These are phyloP conservation scores for Vanessa atalanta DNA, from an alignment of 1,140 invertebrate species.

Conservation along the genomic window DNA sequence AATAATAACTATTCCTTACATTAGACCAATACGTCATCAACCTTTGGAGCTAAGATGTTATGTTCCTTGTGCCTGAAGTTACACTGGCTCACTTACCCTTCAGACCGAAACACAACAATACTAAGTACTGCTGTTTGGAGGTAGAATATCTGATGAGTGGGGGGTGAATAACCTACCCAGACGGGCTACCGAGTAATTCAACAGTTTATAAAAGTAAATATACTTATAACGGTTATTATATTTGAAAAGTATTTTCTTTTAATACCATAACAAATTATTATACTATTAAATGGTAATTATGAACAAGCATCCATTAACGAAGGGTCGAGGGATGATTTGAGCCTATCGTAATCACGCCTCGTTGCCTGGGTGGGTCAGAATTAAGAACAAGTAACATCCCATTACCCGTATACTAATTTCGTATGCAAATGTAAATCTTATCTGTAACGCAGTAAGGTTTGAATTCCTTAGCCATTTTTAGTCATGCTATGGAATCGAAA, in stretches of 20 bases:
- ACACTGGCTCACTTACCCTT: too few species aligned
- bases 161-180: too few species aligned
- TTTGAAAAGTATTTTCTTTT: not conserved
- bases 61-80: too few species aligned
- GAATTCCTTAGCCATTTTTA: not conserved
- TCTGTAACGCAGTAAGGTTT: not conserved
- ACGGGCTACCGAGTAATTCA: too few species aligned
- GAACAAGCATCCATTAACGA: constrained; percentile 5
- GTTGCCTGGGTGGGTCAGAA: not conserved
- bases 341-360: constrained; percentile 17
- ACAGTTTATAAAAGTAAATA: too few species aligned
- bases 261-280: constrained; percentile 2
- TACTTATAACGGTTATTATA: too few species aligned
- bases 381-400: constrained; percentile 9
- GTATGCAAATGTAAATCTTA: constrained; percentile 4
- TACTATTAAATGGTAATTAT: constrained; percentile 11
- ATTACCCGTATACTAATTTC: not conserved
- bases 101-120: too few species aligned
- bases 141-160: too few species aligned
- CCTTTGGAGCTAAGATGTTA: too few species aligned
- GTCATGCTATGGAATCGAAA: not conserved
- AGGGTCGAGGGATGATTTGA: constrained; percentile 3
- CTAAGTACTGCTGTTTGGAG: too few species aligned
- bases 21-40: too few species aligned
- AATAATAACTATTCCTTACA: too few species aligned